A percentile compares a stretch with the other conserved stretches of the same genome.
Evolutionary conservation across 2,888 invertebrate species (phyloP).

Genomic region (Orthosia incerta): DNA sequence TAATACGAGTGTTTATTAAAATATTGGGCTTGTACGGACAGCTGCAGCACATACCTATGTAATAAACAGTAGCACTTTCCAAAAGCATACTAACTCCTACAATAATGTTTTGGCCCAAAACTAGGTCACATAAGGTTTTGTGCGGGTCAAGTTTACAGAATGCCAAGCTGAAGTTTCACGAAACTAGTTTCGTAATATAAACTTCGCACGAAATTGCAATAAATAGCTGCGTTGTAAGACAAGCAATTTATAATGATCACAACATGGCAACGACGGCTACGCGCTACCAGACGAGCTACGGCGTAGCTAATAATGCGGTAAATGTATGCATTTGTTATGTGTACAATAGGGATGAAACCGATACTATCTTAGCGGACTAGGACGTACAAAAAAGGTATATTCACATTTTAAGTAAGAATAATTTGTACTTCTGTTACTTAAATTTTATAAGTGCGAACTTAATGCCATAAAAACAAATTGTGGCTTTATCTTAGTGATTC

Average conservation of each 20-base stretch:
- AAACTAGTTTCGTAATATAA: conserved; percentile 13
- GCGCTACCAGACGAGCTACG: conserved; percentile 4
- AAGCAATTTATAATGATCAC: conserved; percentile 5
- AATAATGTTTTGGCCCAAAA: conserved; percentile 8
- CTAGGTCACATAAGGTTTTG: conserved; percentile 12
- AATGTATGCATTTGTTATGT: neutral
- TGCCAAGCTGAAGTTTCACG: conserved; percentile 15
- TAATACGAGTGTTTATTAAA: neutral
- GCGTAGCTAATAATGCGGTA: conserved; percentile 2
- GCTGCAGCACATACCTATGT: neutral
- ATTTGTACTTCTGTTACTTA: no score
- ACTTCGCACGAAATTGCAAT: conserved; percentile 9
- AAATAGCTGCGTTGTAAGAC: neutral
- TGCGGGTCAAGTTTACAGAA: conserved; percentile 21
- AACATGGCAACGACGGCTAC: neutral
- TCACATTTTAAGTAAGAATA: no score
- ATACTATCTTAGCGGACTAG: no score
- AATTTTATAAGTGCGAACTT: no score
- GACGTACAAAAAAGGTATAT: no score
- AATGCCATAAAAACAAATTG: no score
- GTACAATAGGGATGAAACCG: neutral
- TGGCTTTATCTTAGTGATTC: no score
- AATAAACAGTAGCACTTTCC: neutral
- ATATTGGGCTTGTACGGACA: neutral
- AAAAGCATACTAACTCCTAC: neutral